A percentile compares a stretch with the other conserved stretches of the same genome.
phyloP scores from a whole-genome alignment of 2,888 invertebrate genomes.

The Brachyopa scutellaris region DNA sequence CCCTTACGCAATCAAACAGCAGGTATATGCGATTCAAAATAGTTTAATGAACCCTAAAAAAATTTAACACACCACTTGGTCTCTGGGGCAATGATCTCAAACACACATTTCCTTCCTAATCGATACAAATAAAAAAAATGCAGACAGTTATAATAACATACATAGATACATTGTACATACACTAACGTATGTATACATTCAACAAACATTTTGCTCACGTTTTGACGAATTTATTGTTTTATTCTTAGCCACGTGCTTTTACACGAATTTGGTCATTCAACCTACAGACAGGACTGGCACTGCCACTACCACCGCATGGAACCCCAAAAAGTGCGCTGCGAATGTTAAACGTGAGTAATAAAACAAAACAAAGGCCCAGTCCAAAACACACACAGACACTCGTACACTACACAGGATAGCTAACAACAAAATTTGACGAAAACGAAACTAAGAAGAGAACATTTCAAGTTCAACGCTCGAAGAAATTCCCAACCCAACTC shows the following conservation, averaged over 20 bases:
- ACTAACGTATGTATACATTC: no score
- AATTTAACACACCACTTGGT: slow-evolving; percentile 2
- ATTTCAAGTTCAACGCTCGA: slow-evolving; percentile 72
- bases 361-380: slow-evolving; percentile 49
- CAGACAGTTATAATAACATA: neutral
- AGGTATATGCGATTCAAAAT: no score
- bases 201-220: slow-evolving; percentile 16
- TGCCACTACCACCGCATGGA: slow-evolving; percentile 36
- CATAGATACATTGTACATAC: neutral
- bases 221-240: slow-evolving; percentile 51
- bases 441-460: slow-evolving; percentile 44
- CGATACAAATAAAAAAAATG: no score
- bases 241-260: slow-evolving; percentile 58
- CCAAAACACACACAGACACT: slow-evolving; percentile 12
- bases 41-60: no score
- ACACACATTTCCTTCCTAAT: neutral
- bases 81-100: slow-evolving; percentile 12
- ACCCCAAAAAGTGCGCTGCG: slow-evolving; percentile 66
- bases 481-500: slow-evolving; percentile 52
- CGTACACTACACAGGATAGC: neutral
- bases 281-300: slow-evolving; percentile 48
- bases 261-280: slow-evolving; percentile 68
- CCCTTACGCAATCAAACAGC: no score
- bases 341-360: slow-evolving; percentile 38
- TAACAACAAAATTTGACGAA: slow-evolving; percentile 42